Percentiles rank a stretch among this genome's conserved stretches.
Conservation (phyloP, 2,888 invertebrate species). For the Tipula lateralis region DNA sequence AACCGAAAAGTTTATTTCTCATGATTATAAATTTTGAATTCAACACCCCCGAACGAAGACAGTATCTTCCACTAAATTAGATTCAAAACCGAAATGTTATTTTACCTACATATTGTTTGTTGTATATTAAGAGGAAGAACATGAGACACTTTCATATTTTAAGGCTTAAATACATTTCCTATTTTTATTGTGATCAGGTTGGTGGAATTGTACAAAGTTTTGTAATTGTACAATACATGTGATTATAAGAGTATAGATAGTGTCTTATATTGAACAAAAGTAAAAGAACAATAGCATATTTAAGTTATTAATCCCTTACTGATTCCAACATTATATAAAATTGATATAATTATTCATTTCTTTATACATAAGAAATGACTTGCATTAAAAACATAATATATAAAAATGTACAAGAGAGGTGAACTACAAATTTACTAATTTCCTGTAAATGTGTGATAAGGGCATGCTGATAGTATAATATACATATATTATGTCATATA, state of each 20-base stretch:
- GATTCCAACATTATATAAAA: neutral
- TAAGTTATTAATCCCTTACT: neutral
- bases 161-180: no score
- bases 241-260: no score
- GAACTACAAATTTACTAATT: neutral
- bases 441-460: slow-evolving; percentile 4
- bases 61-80: neutral
- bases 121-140: no score
- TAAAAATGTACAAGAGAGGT: neutral
- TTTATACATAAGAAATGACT: neutral
- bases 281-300: no score
- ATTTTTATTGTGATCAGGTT: no score
- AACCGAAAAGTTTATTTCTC: neutral
- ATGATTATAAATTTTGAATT: neutral
- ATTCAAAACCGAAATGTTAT: neutral
- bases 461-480: neutral
- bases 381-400: neutral
- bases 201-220: no score
- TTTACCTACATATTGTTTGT: neutral
- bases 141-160: no score
- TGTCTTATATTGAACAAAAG: no score
- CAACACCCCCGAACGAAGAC: neutral
- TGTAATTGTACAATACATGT: no score
- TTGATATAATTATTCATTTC: neutral
- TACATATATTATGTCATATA: neutral